A percentile compares a stretch with the other conserved stretches of the same genome.
Conservation (phyloP, 2,113 vertebrate species). For the Hemiprocne comata region DNA sequence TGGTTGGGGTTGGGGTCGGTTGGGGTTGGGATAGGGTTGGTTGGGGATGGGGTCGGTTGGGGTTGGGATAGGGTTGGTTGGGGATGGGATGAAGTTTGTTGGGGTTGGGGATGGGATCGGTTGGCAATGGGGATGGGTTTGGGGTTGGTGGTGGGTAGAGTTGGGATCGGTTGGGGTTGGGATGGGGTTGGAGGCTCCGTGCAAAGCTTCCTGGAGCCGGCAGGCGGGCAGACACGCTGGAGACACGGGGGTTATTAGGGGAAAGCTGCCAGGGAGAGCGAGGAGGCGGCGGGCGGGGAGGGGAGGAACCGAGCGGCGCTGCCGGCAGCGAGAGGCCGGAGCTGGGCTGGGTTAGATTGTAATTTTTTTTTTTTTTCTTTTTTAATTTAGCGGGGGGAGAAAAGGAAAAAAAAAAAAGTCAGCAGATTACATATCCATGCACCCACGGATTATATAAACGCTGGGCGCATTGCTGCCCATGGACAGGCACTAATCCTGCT, state of each 20-base stretch:
- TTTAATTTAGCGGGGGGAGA: not conserved
- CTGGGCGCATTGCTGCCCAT: not conserved
- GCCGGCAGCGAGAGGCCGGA: conserved; percentile 62
- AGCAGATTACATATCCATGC: not conserved
- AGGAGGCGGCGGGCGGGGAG: conserved; percentile 54
- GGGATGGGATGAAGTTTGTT: too few species aligned
- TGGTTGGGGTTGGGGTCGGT: too few species aligned
- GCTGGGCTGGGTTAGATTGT: not conserved
- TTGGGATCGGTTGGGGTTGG: not conserved
- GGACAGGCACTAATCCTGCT: not conserved
- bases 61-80: too few species aligned
- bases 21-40: not conserved
- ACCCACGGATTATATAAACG: not conserved
- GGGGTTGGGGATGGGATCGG: too few species aligned
- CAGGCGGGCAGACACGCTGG: conserved; percentile 85
- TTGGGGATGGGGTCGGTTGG: too few species aligned
- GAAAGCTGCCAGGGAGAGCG: conserved; percentile 78
- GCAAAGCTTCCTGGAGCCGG: conserved; percentile 74
- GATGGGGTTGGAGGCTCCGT: conserved; percentile 76
- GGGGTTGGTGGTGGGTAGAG: too few species aligned
- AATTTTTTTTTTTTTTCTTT: not conserved
- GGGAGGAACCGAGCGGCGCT: conserved; percentile 23
- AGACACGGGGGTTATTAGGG: conserved; percentile 87
- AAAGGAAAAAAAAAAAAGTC: not conserved
- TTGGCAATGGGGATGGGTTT: not conserved